Evolutionary conservation across 2,113 vertebrate species (phyloP).

Genomic region (Nycticorax nycticorax): DNA sequence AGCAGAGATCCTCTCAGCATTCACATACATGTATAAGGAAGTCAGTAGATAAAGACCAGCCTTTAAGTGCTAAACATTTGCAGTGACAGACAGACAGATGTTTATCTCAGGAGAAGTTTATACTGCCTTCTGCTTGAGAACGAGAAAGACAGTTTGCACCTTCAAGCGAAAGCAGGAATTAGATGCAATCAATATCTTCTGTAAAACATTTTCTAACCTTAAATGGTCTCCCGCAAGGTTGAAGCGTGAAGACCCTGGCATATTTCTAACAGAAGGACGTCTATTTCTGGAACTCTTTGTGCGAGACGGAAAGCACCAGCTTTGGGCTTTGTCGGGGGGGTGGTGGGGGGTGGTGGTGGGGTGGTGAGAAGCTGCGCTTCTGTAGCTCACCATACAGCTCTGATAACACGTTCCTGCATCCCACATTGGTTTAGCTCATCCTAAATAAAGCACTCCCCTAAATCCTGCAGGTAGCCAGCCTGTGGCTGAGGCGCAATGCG

Average conservation of each 20-base stretch:
- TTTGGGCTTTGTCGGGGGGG: not conserved
- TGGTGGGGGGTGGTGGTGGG: too few relatives aligned
- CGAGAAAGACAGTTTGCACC: not conserved
- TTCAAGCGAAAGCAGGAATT: not conserved
- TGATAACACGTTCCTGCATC: not conserved
- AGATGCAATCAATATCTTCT: not conserved
- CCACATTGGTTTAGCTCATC: not conserved
- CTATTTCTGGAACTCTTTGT: not conserved
- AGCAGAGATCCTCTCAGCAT: not conserved
- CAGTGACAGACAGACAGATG: not conserved
- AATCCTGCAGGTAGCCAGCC: not conserved
- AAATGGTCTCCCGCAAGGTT: not conserved
- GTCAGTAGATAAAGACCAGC: not conserved
- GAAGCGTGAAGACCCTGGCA: not conserved
- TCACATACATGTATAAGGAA: not conserved
- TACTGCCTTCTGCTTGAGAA: not conserved
- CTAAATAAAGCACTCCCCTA: not conserved
- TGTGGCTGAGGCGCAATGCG: not conserved
- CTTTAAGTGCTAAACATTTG: not conserved
- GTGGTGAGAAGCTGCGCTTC: not conserved
- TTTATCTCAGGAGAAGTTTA: constrained; percentile 13
- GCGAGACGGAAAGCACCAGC: accelerated
- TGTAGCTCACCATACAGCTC: not conserved
- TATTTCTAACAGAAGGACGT: not conserved
- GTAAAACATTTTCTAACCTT: not conserved